Percentiles rank a stretch among this genome's conserved stretches.
Evolutionary conservation across 30 jellyfish, hydroid and myxozoan species (phyloP).

Genomic region (Aurelia sp.): DNA sequence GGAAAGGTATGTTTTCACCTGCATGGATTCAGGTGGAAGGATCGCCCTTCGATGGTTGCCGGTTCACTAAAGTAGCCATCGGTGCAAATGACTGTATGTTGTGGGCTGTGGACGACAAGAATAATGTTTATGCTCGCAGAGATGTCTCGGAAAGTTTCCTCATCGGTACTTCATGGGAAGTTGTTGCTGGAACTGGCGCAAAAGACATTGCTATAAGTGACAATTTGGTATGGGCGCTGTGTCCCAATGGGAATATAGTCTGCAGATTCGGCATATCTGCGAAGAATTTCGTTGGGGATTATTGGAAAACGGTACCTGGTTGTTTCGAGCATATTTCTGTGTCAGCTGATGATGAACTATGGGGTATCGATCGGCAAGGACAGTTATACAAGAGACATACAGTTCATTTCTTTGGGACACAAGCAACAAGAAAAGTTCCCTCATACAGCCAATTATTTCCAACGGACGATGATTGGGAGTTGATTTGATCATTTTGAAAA

Average conservation of each 20-base stretch:
- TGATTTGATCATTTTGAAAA: slow-evolving; percentile 47
- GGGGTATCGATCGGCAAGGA: slow-evolving; percentile 99
- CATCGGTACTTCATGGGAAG: slow-evolving; percentile 98
- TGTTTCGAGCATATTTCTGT: slow-evolving; percentile 93
- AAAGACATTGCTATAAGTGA: slow-evolving; percentile 93
- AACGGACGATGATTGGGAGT: slow-evolving; percentile 98
- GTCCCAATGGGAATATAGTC: slow-evolving; percentile 96
- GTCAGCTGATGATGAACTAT: slow-evolving; percentile 92
- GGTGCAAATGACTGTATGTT: slow-evolving; percentile 90
- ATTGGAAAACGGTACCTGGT: slow-evolving; percentile 99
- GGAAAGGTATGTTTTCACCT: slow-evolving; percentile 76
- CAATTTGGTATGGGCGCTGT: slow-evolving; percentile 95
- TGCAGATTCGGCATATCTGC: slow-evolving; percentile 95
- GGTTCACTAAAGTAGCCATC: slow-evolving; percentile 87
- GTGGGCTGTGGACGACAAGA: slow-evolving; percentile 98
- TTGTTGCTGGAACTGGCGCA: slow-evolving; percentile 96
- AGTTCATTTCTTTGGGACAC: slow-evolving; percentile 89
- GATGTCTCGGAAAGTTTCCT: slow-evolving; percentile 95
- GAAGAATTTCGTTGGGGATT: slow-evolving; percentile 89
- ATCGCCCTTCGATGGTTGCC: slow-evolving; percentile 97
- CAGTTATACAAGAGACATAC: slow-evolving; percentile 91
- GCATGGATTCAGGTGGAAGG: slow-evolving; percentile 99
- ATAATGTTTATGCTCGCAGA: slow-evolving; percentile 92
- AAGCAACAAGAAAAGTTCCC: slow-evolving; percentile 82
- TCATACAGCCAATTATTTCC: slow-evolving; percentile 94